phyloP scores from a whole-genome alignment of 2,888 invertebrate genomes.

The Cerastis rubricosa region DNA sequence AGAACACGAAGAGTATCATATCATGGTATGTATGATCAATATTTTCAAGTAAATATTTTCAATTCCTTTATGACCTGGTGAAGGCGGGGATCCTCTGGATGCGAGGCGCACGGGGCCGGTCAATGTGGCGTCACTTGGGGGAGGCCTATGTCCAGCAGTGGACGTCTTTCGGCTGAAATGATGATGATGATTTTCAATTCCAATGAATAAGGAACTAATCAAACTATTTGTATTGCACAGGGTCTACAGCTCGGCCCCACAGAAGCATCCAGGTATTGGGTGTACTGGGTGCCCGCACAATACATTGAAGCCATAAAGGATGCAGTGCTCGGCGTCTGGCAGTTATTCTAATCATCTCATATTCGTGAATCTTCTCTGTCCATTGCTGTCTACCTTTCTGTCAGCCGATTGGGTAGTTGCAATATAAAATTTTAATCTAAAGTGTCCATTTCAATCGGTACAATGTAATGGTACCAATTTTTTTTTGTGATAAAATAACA shows the following conservation, averaged over 20 bases:
- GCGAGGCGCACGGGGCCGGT: too few relatives aligned
- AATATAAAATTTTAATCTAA: constrained; percentile 80
- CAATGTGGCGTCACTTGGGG: too few relatives aligned
- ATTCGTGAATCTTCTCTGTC: constrained; percentile 69
- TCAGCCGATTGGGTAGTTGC: constrained; percentile 86
- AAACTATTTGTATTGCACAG: constrained; percentile 84
- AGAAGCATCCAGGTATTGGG: constrained; percentile 97
- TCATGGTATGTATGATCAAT: constrained; percentile 92
- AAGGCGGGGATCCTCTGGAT: too few relatives aligned
- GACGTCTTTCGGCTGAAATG: too few relatives aligned
- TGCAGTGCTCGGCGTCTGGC: constrained; percentile 97
- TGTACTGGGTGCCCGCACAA: constrained; percentile 98
- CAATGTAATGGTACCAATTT: constrained; percentile 81
- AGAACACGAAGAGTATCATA: constrained; percentile 97
- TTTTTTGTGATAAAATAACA: constrained; percentile 85
- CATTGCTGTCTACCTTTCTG: constrained; percentile 78
- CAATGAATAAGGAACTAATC: not conserved
- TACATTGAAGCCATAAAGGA: constrained; percentile 98
- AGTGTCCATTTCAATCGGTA: constrained; percentile 80
- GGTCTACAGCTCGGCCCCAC: constrained; percentile 97
- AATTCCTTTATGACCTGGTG: too few relatives aligned
- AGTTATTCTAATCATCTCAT: constrained; percentile 91
- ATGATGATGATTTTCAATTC: too few relatives aligned
- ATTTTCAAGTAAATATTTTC: not conserved
- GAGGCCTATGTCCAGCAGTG: too few relatives aligned